Base-by-base conservation (phyloP, 2,113 vertebrate species). In the Pollimyrus isidori region DNA sequence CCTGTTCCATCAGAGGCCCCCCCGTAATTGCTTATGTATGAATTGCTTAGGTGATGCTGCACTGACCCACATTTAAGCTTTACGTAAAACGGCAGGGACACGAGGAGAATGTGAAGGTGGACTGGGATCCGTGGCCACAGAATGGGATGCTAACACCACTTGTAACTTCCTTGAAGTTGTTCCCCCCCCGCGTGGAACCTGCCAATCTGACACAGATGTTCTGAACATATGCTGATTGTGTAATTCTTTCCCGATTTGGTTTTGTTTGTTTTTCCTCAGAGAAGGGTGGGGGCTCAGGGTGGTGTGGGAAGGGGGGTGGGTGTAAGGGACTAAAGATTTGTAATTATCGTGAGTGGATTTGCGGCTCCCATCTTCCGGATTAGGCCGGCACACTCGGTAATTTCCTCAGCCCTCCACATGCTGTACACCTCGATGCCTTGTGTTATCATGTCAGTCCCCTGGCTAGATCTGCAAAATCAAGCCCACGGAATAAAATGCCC, bases 331-430 rank as follows among this genome's bases (percentile, higher is more conserved):
- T 69, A 87, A 62, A 89, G 91, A 87, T 92, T 93, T 92, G 56
- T 9, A 87, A 89, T 88, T 89, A 90, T 92, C 91, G 92, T 92
- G 92, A 94, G 91, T 92, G 91, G 92, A 93, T 94, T 92, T 90
- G 83, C 86, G 87, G 58, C 23, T 87, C 92, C 90, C 93, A 91
- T 94, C 94, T 92, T 93, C 73, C 87, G 93, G 92, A 94, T 94
- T 91, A 92, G 89, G 88, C 80, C 62, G 90, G 89, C 89, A 52
- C 88, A 88, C 92, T 94, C 91, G 92, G 92, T 93, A 92, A 92
- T 91, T 86, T 92, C 91, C 92, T 94, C 82, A 90, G 90, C 73
- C 39, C 91, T 88, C 91, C 89, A 91, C 90, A 90, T 46, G 0
- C 42, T 45, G 42, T 90, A 93, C 65, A 89, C 86, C 7, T 42